A percentile compares a stretch with the other conserved stretches of the same genome.
Evolutionary conservation across 2,888 invertebrate genomes (phyloP).

Genomic region (Ophion ventricosus): DNA sequence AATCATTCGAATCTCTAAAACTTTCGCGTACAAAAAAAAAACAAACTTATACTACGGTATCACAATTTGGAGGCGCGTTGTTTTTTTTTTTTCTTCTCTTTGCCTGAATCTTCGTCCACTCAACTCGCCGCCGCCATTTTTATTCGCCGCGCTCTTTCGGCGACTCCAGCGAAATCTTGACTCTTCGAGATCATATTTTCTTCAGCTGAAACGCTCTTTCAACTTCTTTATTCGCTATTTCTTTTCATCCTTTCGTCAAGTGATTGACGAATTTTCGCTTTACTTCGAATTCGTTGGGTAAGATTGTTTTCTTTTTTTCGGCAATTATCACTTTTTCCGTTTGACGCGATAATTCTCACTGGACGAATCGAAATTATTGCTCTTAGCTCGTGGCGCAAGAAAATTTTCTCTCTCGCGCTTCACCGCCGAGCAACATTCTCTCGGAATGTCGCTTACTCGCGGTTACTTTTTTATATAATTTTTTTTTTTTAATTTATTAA

Average conservation of each 20-base stretch:
- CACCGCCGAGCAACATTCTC: conserved; percentile 35
- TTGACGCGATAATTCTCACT: not conserved
- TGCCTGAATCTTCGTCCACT: not conserved
- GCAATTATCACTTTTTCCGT: not conserved
- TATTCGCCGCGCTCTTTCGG: not conserved
- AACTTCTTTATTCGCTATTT: not conserved
- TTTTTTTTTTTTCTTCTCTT: not conserved
- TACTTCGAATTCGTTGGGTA: not conserved
- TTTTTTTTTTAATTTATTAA: conserved; percentile 1
- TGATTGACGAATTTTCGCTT: no score
- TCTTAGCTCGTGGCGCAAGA: conserved; percentile 13
- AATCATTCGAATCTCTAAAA: not conserved
- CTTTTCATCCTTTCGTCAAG: not conserved
- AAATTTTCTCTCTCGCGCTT: not conserved
- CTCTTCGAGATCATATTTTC: conserved; percentile 6
- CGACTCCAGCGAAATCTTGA: not conserved
- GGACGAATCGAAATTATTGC: conserved; percentile 25
- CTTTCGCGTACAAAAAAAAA: not conserved
- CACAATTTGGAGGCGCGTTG: not conserved
- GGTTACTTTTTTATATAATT: not conserved
- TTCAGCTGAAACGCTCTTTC: not conserved
- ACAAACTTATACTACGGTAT: conserved; percentile 8
- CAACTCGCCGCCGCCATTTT: conserved; percentile 17
- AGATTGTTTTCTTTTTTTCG: conserved; percentile 7
- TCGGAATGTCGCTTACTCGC: conserved; percentile 23